These are phyloP conservation scores for Excalfactoria chinensis DNA, from an alignment of 2,113 vertebrate genomes.

Conservation along the genomic window DNA sequence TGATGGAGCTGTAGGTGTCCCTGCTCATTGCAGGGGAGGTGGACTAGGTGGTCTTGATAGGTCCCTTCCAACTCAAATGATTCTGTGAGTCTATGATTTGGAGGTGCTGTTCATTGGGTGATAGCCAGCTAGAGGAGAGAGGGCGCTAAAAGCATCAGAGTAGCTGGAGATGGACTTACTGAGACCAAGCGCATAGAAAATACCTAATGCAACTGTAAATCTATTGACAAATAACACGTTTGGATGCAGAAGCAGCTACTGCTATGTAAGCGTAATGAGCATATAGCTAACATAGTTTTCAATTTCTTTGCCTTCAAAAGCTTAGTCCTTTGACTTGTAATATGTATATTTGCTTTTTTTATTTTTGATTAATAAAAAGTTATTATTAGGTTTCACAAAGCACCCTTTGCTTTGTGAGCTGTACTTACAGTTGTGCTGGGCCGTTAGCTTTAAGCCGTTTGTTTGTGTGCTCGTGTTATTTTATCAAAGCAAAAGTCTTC, in stretches of 20 bases:
- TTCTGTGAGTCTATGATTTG: not conserved
- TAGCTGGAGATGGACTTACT: not conserved
- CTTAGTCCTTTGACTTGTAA: conserved; percentile 61
- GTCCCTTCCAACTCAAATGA: too few relatives aligned
- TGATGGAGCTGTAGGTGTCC: too few relatives aligned
- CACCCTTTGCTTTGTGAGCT: conserved; percentile 30
- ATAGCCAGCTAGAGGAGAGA: not conserved
- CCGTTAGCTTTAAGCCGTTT: conserved; percentile 50
- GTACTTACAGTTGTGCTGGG: conserved; percentile 28
- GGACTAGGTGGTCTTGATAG: too few relatives aligned
- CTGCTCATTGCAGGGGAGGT: too few relatives aligned
- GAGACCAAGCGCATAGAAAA: conserved; percentile 37
- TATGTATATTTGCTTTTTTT: conserved; percentile 58
- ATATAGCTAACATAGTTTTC: conserved; percentile 35
- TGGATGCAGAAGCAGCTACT: conserved; percentile 52
- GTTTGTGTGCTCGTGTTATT: conserved; percentile 58
- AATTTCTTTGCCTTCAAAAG: conserved; percentile 55
- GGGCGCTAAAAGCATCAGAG: not conserved
- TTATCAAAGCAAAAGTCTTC: conserved; percentile 24
- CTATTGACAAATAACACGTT: not conserved
- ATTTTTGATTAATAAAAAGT: not conserved
- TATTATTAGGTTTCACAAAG: conserved; percentile 66
- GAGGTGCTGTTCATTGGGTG: not conserved
- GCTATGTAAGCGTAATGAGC: not conserved
- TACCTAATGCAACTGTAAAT: conserved; percentile 23